Base-by-base conservation (phyloP, 2,113 vertebrate species). In the Limnothrissa miodon region DNA sequence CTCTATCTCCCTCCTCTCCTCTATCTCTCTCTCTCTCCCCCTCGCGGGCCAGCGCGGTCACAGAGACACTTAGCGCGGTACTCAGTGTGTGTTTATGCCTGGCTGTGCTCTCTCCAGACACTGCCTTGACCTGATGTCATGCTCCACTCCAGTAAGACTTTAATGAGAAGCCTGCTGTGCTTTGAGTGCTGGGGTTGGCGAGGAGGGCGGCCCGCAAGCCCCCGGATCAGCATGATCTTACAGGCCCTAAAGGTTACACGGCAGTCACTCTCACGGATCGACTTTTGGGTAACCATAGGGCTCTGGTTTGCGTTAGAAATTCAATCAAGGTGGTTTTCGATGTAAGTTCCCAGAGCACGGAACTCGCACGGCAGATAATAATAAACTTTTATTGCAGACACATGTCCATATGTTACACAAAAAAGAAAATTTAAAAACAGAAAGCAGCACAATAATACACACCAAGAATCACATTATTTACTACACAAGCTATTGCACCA, bases 1-100 rank as follows among this genome's bases (percentile, higher is more conserved):
- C 56, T 62, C 56, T 29, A 21, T 25, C 19, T 25, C 56, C n/a
- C 17, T 79, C 17, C 23, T 15, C 48, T 7, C 48, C 74, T 84
- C 33, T 83, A 80, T 59, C 11, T 87, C 23, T 44, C 45, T 39
- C 46, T 78, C 36, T 80, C 23, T 42, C 11, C 82, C 17, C 51
- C 25, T 74, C 13, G 1, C 23, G 56, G 51, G 51, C 51, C 7
- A 23, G 4, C 21, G 51, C 23, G 51, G 51, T 56, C 21, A 21
- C 51, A 56, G 51, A n/a, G 51, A 56, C 51, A 56, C 51, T 56
- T 56, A 56, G 19, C 51, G 51, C 19, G 51, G 3, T 19, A 21
- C 19, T 56, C 51, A 80, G 82, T 78, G 7, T 79, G 62, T 74
- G 8, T 70, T 36, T 36, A 70, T 74, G 10, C 33, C 29, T 36